phyloP scores from a whole-genome alignment of 2,113 vertebrate genomes.

The Cynoglossus semilaevis region DNA sequence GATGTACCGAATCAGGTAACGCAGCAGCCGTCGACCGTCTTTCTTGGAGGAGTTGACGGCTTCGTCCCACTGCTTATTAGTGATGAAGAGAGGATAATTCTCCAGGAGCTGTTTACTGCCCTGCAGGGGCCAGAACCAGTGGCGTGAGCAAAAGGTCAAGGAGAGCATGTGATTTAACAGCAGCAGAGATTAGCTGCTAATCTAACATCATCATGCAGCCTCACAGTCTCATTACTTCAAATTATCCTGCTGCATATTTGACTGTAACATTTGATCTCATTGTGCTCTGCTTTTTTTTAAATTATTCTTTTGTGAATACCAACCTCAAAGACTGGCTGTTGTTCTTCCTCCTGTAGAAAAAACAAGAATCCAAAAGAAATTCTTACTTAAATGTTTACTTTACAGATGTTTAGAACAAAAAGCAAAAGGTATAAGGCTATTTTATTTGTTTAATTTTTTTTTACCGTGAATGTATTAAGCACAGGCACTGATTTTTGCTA shows the following conservation, averaged over 20 bases:
- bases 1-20: conserved; percentile 98
- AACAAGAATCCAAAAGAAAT: no score
- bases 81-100: conserved; percentile 99
- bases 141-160: neutral
- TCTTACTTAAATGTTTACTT: no score
- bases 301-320: conserved; percentile 26
- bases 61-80: conserved; percentile 98
- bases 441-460: no score
- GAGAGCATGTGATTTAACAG: neutral
- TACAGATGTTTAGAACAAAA: no score
- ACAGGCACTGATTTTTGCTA: no score
- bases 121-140: conserved; percentile 67
- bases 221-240: neutral
- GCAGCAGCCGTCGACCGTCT: conserved; percentile 92
- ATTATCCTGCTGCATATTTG: neutral
- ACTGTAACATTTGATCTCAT: neutral
- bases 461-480: no score
- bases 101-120: conserved; percentile 97
- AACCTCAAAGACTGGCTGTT: conserved; percentile 70
- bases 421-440: no score
- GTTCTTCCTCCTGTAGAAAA: conserved; percentile 65
- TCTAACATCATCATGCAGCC: neutral
- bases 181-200: neutral
- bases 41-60: conserved; percentile 99
- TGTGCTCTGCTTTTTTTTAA: neutral